phyloP scores from a whole-genome alignment of 2,888 invertebrate genomes.

The Drosophila kokeensis region DNA sequence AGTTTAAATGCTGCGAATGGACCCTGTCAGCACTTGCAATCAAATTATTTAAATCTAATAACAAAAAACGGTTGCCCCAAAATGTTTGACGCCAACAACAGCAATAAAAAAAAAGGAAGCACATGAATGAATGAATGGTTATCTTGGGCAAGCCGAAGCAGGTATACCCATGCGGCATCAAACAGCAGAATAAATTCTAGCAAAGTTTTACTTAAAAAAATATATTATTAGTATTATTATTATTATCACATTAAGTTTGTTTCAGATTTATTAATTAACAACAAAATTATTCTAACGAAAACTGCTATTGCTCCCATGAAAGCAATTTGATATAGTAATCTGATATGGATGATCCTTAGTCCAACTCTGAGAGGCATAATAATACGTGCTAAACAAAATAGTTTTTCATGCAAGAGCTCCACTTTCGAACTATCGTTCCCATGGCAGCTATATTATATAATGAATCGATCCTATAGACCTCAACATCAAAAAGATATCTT shows the following conservation, averaged over 20 bases:
- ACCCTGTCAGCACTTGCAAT: slow-evolving; percentile 65
- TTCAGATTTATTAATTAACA: no score
- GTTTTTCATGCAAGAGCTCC: neutral
- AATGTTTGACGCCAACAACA: slow-evolving; percentile 58
- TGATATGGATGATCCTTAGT: neutral
- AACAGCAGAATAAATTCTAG: neutral
- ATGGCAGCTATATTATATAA: neutral
- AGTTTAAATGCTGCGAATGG: slow-evolving; percentile 68
- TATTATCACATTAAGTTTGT: no score
- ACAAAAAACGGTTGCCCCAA: slow-evolving; percentile 63
- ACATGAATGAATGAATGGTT: neutral
- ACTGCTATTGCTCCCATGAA: no score
- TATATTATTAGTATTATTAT: no score
- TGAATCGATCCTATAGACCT: neutral
- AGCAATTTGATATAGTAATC: no score
- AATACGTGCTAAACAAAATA: no score
- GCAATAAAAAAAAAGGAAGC: slow-evolving; percentile 1
- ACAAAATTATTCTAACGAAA: neutral
- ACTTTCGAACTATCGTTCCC: neutral
- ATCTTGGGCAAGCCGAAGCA: neutral
- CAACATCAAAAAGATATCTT: neutral
- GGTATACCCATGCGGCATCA: neutral
- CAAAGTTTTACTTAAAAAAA: neutral
- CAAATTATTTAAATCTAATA: slow-evolving; percentile 79
- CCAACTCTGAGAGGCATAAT: no score